These are phyloP conservation scores for Labeo calbasu DNA, from an alignment of 2,797 vertebrate genomes.

Conservation along the genomic window DNA sequence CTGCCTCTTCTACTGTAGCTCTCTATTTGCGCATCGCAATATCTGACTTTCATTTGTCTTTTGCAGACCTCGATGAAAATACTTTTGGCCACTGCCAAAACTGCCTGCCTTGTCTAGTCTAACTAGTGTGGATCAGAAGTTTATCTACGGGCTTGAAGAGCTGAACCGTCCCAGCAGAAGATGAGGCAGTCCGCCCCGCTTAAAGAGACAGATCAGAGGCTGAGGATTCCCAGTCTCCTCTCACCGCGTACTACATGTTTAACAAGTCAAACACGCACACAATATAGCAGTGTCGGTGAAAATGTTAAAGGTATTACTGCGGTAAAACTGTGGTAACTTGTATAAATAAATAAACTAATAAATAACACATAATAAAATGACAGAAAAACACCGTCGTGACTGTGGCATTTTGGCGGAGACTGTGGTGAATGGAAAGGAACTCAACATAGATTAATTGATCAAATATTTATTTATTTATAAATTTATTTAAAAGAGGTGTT, in stretches of 20 bases:
- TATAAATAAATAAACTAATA: background rate
- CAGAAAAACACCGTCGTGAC: background rate
- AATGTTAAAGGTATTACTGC: background rate
- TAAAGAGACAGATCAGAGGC: constrained; percentile 64
- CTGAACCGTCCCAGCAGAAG: constrained; percentile 76
- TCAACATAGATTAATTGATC: background rate
- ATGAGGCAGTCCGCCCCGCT: constrained; percentile 66
- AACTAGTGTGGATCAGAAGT: constrained; percentile 75
- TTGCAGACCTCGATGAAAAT: background rate
- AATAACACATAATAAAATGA: background rate
- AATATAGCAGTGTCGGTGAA: background rate
- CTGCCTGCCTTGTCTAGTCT: background rate
- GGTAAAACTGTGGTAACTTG: background rate
- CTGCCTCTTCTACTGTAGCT: constrained; percentile 59
- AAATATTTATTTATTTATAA: background rate
- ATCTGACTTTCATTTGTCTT: constrained; percentile 2
- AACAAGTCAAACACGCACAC: background rate
- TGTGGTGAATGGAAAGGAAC: background rate
- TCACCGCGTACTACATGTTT: background rate
- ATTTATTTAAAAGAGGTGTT: too few species aligned
- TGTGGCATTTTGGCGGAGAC: background rate
- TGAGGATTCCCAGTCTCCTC: background rate
- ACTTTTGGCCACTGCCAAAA: constrained; percentile 13
- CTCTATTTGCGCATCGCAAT: constrained; percentile 54
- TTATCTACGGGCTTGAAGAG: constrained; percentile 76